These are phyloP conservation scores for Xestia rhomboidea DNA, from an alignment of 2,888 invertebrate genomes.

Conservation along the genomic window DNA sequence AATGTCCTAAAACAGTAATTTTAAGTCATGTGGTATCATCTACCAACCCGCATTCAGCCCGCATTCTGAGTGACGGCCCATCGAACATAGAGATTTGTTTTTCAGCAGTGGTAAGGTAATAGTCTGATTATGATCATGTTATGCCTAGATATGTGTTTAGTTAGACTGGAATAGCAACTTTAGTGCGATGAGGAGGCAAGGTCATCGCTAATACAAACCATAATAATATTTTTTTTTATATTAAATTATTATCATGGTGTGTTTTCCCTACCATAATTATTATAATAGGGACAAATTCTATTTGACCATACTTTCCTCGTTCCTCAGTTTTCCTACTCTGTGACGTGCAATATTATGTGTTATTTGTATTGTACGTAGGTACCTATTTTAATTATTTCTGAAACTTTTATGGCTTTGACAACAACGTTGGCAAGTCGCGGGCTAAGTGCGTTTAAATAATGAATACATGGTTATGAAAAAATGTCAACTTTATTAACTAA, in stretches of 20 bases:
- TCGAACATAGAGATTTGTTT: no score
- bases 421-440: not conserved
- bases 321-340: not conserved
- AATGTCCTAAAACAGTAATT: not conserved
- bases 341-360: not conserved
- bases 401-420: not conserved
- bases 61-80: not conserved
- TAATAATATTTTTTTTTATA: no score
- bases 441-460: conserved; percentile 24
- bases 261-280: not conserved
- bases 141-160: not conserved
- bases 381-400: not conserved
- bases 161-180: not conserved
- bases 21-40: not conserved
- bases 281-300: not conserved
- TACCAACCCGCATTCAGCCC: not conserved
- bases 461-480: conserved; percentile 67
- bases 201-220: not conserved
- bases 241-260: no score
- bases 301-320: not conserved
- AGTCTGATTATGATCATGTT: not conserved
- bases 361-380: not conserved
- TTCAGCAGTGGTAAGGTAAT: not conserved
- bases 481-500: conserved; percentile 82
- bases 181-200: not conserved